Evolutionary conservation across 2,113 vertebrate genomes (phyloP), one percentile per base, ranked within the genome.

Genomic region (Paracanthobrama guichenoti): DNA sequence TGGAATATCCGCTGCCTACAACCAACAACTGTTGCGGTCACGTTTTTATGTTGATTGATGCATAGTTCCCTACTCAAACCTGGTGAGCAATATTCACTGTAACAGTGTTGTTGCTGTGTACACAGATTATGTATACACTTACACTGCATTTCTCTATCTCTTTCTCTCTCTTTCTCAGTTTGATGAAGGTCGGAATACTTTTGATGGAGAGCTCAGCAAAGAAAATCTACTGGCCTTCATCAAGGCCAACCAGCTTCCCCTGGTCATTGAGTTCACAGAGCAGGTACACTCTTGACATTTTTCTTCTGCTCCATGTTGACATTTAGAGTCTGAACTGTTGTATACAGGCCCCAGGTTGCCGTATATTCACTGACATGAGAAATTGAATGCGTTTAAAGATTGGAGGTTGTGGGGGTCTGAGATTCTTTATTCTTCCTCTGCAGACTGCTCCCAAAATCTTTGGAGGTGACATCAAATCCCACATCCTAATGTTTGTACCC

Each of bases 391-490:
- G 60, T 62, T 76, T 55, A 22, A 55, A 18, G 9, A 5, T 77
- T 57, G 22, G 1, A 14, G 13, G 35, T 50, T 35, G 5, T 42
- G 14, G 4, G 26, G 12, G 9, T 46, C 39, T 13, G 3, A 73
- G 0, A 18, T 24, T 79, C 1, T 57, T n/a, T 79, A 9, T 80
- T 76, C 7, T 62, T 0, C 18, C 60, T 74, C 31, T 50, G 31
- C 93, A 99, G 98, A 98, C 97, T 0, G 98, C 98, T 57, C 98
- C 98, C 0, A 99, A 98, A 95, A 99, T 99, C 90, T 99, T 99
- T 0, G 98, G 98, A 46, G 98, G 98, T n/a, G 98, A 98, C 0
- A 98, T 99, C 90, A 99, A 99, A 93, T 99, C 97, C 9, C 98
- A 99, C 87, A 98, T 99, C 89, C 94, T 99, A 76, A 93, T 99